Evolutionary conservation across 1,140 invertebrate genomes (phyloP), one percentile per base, ranked within the genome.

Genomic region (Trichomalopsis sarcophagae): DNA sequence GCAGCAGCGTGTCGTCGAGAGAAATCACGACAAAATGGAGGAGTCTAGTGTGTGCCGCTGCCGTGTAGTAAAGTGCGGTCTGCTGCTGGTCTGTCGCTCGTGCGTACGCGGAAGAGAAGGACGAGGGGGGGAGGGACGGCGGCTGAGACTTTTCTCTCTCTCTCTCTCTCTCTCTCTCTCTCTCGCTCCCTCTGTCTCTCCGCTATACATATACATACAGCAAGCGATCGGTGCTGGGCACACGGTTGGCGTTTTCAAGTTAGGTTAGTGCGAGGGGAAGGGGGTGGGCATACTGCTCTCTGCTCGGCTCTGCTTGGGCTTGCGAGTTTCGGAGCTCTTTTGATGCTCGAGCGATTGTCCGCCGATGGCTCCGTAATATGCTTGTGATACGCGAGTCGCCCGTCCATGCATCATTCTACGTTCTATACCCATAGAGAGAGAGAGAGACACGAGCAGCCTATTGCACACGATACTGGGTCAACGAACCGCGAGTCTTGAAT

Each of bases 21-120:
- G 68, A 17, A 71, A 71, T 71, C 68, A 84, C 82, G 78, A 87
- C 85, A 88, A 84, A 86, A 86, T 75, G 86, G 76, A 85, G 84
- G 66, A 85, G 82, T 33, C 62, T 50, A 69, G 75, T 44, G 50
- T 71, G 68, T 71, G 55, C 27, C 13, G 68, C 68, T 71, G 23
- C 68, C 68, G 27, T 68, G 7, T 30, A 27, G 55, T 62, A 21
- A 62, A 62, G 68, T 33, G 68, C 68, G 68, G 68, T 71, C 23
- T 71, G 30, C 44, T 47, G 47, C 44, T 74, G 33, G 82, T 76
- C 50, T 84, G 73, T 47, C 81, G 78, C 75, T 68, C 47, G 50
- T 50, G 74, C 79, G 77, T 75, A 81, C 30, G 74, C 75, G 82
- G 69, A 71, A 85, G 71, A 86, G 71, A 78, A 66, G 82, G 86